Conservation (phyloP, 2,888 invertebrate genomes). For the Morpho helenor region DNA sequence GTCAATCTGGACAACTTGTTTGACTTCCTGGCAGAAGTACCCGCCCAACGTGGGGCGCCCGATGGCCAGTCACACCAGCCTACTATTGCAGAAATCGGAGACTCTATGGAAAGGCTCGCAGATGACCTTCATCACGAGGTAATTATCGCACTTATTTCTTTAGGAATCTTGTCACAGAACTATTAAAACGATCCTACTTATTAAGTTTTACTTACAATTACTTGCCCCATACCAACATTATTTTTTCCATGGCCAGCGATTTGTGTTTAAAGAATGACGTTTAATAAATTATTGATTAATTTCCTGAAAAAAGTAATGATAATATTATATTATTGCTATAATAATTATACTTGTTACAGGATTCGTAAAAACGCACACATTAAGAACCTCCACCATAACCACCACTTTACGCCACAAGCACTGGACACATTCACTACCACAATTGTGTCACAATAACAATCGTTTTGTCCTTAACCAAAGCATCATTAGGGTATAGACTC, state of each 20-base stretch:
- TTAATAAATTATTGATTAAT: no score
- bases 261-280: no score
- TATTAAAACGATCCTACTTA: no score
- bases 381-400: neutral
- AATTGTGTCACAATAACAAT: neutral
- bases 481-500: no score
- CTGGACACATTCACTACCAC: neutral
- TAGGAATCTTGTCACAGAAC: no score
- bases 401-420: no score
- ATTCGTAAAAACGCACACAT: neutral
- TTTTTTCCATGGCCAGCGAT: no score
- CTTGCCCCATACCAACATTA: no score
- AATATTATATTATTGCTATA: no score
- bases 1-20: conserved; percentile 94
- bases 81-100: conserved; percentile 89
- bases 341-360: no score
- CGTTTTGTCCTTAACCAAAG: neutral
- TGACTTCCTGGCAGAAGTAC: conserved; percentile 91
- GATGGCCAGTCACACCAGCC: conserved; percentile 78
- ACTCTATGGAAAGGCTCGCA: conserved; percentile 90
- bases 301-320: no score
- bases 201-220: no score
- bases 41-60: conserved; percentile 65
- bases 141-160: neutral
- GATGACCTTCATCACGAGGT: conserved; percentile 90